These are phyloP conservation scores for Alligator sinensis DNA, from an alignment of 2,113 vertebrate genomes.

Conservation along the genomic window DNA sequence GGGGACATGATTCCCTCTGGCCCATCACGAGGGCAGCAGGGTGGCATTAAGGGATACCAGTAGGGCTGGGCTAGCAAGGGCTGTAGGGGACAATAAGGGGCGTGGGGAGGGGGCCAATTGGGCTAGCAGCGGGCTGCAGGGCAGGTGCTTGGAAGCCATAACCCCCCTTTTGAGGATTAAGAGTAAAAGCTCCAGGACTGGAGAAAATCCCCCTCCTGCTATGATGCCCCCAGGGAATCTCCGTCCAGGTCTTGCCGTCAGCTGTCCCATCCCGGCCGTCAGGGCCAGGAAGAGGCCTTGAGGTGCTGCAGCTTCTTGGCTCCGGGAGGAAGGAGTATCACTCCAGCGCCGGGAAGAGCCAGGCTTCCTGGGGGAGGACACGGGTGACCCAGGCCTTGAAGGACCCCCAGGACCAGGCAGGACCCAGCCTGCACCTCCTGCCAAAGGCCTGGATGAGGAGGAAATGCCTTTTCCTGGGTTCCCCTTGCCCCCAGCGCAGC, in stretches of 20 bases:
- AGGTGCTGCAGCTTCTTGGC: neutral
- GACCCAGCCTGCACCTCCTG: too few relatives aligned
- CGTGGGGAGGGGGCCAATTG: too few relatives aligned
- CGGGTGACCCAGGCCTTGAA: too few relatives aligned
- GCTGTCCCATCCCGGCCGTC: neutral
- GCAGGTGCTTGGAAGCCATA: neutral
- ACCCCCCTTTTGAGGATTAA: neutral
- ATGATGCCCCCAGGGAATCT: neutral
- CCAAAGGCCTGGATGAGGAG: too few relatives aligned
- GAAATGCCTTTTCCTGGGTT: too few relatives aligned
- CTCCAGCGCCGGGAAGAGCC: neutral
- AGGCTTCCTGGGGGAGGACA: neutral
- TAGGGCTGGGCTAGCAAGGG: neutral
- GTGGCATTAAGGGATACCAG: too few relatives aligned
- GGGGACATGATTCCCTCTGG: neutral
- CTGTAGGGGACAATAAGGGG: too few relatives aligned
- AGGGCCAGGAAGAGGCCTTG: neutral
- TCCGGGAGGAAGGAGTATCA: neutral
- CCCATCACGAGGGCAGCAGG: too few relatives aligned
- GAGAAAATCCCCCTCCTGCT: neutral
- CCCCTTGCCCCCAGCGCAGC: too few relatives aligned
- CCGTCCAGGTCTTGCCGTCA: neutral
- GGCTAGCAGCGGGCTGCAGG: too few relatives aligned
- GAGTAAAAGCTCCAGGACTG: neutral
- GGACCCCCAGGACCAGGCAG: too few relatives aligned